A percentile compares a stretch with the other conserved stretches of the same genome.
These are phyloP conservation scores for Habrosyne pyritoides DNA, from an alignment of 2,888 invertebrate genomes.

Conservation along the genomic window DNA sequence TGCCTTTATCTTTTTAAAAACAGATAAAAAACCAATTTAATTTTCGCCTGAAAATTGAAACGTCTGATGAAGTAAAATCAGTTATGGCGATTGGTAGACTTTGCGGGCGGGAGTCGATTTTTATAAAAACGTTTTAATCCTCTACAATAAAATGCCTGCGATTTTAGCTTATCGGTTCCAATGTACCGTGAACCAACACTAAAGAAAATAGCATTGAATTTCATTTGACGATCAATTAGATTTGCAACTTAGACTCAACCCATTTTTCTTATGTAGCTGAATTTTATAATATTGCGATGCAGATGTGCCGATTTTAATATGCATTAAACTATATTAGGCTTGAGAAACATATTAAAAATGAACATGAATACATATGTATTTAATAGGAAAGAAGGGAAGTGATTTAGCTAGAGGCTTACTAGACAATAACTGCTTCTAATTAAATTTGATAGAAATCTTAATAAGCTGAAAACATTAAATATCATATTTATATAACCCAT, in stretches of 20 bases:
- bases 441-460: no score
- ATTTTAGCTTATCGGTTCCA: constrained; percentile 17
- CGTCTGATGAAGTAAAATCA: background rate
- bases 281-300: no score
- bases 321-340: no score
- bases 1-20: no score
- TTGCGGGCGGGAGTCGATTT: background rate
- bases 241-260: background rate
- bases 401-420: no score
- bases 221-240: background rate
- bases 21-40: background rate
- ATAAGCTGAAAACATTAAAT: no score
- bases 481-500: no score
- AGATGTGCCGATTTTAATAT: no score
- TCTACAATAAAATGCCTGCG: background rate
- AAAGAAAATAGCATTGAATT: constrained; percentile 22
- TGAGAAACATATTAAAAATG: no score
- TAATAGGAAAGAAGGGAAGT: background rate
- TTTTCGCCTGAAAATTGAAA: background rate
- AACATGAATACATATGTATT: no score
- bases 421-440: no score
- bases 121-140: background rate
- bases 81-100: background rate
- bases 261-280: background rate
- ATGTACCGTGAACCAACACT: constrained; percentile 28